Percentiles rank a stretch among this genome's conserved stretches.
Conservation (phyloP, 2,113 vertebrate species). For the Proterorhinus semilunaris region DNA sequence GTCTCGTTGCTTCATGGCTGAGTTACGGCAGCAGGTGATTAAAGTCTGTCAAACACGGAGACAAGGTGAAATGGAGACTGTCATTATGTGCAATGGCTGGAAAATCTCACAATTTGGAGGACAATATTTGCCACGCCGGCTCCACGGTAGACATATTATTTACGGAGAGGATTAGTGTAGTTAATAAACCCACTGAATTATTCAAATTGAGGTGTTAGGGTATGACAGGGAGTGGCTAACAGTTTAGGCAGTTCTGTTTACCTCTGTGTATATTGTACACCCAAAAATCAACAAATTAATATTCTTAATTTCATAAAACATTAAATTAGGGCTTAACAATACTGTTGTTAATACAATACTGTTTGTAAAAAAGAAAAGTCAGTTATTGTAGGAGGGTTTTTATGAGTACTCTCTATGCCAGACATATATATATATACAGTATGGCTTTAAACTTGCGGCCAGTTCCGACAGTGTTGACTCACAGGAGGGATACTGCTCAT, state of each 20-base stretch:
- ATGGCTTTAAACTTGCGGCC: neutral
- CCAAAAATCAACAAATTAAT: too few species aligned
- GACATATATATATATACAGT: neutral
- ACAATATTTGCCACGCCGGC: neutral
- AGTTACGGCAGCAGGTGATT: conserved; percentile 4
- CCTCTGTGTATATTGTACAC: too few species aligned
- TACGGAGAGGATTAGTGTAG: neutral
- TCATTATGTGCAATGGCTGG: conserved; percentile 3
- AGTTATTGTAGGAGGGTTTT: too few species aligned
- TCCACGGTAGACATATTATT: neutral
- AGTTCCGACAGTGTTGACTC: neutral
- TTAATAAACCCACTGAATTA: neutral
- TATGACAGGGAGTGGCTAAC: neutral
- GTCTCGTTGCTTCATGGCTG: neutral
- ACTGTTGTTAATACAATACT: too few species aligned
- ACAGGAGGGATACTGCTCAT: neutral
- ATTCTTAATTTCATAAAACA: too few species aligned
- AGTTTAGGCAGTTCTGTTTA: neutral
- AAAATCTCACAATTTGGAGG: neutral
- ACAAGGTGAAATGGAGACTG: conserved; percentile 1
- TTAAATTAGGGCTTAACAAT: too few species aligned
- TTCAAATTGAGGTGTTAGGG: neutral
- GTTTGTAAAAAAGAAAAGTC: too few species aligned
- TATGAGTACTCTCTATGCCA: too few species aligned
- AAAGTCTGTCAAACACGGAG: conserved; percentile 3